These are phyloP conservation scores for Oxycera nigricornis DNA, from an alignment of 2,888 invertebrate genomes.

Conservation along the genomic window DNA sequence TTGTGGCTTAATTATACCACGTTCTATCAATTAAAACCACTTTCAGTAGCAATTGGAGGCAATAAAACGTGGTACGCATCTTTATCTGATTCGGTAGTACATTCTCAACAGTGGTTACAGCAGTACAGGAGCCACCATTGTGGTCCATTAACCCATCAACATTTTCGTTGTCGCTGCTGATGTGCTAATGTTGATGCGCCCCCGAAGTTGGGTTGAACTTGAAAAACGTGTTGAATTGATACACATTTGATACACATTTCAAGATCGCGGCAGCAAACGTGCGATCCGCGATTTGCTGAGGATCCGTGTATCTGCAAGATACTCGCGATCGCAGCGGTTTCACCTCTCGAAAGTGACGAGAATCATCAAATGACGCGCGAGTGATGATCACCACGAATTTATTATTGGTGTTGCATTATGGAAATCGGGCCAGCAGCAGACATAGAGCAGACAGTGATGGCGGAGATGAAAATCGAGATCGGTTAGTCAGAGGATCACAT, in stretches of 20 bases:
- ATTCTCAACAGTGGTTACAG: neutral
- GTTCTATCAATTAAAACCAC: constrained; percentile 7
- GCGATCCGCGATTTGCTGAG: neutral
- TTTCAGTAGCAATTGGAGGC: constrained; percentile 7
- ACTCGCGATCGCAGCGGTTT: neutral
- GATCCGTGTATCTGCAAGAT: neutral
- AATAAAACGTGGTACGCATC: neutral
- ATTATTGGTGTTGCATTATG: neutral
- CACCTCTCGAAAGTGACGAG: neutral
- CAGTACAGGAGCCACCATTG: neutral
- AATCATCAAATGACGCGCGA: neutral
- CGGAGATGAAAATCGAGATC: neutral
- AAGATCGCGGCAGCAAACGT: neutral
- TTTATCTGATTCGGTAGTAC: neutral
- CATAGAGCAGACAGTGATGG: neutral
- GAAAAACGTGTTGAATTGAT: neutral
- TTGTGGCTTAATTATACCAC: neutral
- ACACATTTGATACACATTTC: neutral
- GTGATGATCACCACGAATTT: neutral
- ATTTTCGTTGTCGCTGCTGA: neutral
- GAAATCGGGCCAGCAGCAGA: neutral
- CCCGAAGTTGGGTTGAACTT: constrained; percentile 8
- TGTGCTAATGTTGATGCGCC: neutral
- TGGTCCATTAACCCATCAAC: constrained; percentile 10
- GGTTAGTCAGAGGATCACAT: neutral